Conservation (phyloP, 1,140 invertebrate species). For the Musca domestica region DNA sequence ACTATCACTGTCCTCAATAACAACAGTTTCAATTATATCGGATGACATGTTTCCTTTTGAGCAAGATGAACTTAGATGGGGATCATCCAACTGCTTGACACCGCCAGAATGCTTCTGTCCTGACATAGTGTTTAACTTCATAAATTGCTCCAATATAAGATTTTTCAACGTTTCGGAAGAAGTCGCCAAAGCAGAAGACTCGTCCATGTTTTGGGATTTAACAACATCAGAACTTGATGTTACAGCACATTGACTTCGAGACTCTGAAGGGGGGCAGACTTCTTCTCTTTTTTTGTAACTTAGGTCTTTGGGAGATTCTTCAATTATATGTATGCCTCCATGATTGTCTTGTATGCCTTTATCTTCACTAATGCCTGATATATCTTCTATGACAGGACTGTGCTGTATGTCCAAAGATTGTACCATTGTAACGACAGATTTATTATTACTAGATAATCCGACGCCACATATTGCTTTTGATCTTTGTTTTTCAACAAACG, state of each 20-base stretch:
- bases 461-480: background rate
- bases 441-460: too few species aligned
- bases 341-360: background rate
- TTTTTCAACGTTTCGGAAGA: constrained; percentile 50
- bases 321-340: constrained; percentile 32
- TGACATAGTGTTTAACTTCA: constrained; percentile 40
- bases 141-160: constrained; percentile 49
- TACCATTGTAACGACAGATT: background rate
- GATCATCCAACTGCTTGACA: constrained; percentile 62
- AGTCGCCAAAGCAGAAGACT: constrained; percentile 44
- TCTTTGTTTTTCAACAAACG: constrained; percentile 41
- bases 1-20: constrained; percentile 48
- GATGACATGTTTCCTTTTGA: constrained; percentile 47
- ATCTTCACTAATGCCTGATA: too few species aligned
- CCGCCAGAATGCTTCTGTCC: constrained; percentile 63
- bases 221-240: constrained; percentile 47
- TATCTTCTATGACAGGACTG: too few species aligned
- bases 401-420: background rate
- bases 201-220: constrained; percentile 43
- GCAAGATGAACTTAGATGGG: constrained; percentile 26
- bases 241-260: constrained; percentile 49
- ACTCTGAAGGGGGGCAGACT: constrained; percentile 48
- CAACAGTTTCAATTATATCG: constrained; percentile 51
- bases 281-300: constrained; percentile 56
- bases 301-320: constrained; percentile 61